These are phyloP conservation scores for Scalopus aquaticus DNA, from an alignment of 2,113 vertebrate genomes.

Conservation along the genomic window DNA sequence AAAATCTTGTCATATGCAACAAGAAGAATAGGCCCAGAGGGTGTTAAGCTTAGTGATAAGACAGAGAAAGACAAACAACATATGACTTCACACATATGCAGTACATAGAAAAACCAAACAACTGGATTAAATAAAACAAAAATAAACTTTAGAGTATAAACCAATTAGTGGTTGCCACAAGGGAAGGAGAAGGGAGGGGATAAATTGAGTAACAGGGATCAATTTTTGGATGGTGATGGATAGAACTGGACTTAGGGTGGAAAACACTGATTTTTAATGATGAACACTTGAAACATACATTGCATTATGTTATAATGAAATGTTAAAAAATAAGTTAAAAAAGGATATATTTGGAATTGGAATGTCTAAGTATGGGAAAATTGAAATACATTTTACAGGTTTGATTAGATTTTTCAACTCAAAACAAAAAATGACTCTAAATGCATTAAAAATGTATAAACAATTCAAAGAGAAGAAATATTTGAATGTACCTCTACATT, in stretches of 20 bases:
- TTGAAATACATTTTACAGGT: background rate
- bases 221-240: background rate
- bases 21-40: background rate
- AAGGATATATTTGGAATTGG: background rate
- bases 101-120: background rate
- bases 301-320: background rate
- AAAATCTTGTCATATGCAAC: background rate
- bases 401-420: slow-evolving; percentile 19
- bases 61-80: background rate
- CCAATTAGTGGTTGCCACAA: background rate
- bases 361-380: background rate
- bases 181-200: background rate
- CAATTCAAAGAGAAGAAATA: background rate
- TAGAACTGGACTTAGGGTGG: background rate
- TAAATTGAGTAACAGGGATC: background rate
- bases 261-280: background rate
- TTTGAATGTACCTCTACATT: background rate
- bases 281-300: background rate
- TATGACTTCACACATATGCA: background rate
- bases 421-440: slow-evolving; percentile 27
- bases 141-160: background rate
- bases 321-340: background rate
- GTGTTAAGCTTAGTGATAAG: background rate
- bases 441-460: slow-evolving; percentile 1
- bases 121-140: background rate